phyloP scores from a whole-genome alignment of 2,797 vertebrate species.

The Chelonia mydas region DNA sequence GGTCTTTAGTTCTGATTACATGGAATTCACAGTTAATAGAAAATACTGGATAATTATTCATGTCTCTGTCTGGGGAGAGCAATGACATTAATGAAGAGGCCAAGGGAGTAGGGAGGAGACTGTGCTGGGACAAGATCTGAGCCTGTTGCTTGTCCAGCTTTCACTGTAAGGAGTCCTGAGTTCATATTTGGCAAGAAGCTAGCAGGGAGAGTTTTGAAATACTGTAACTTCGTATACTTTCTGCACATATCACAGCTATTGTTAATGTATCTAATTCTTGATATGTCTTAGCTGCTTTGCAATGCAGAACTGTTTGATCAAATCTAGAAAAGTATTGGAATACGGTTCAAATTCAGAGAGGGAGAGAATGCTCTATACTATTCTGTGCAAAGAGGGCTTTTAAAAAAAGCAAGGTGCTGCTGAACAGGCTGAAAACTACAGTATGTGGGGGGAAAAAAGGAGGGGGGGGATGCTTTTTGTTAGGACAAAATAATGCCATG shows the following conservation, averaged over 20 bases:
- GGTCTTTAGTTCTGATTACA: background rate
- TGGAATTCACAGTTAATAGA: background rate
- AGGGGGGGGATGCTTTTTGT: background rate
- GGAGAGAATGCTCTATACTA: background rate
- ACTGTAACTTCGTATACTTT: background rate
- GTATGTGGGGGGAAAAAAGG: background rate
- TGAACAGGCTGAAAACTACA: background rate
- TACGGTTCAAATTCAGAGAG: background rate
- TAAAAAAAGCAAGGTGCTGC: background rate
- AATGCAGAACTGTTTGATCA: background rate
- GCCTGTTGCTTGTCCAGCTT: background rate
- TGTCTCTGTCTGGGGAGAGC: background rate
- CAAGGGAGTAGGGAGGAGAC: background rate
- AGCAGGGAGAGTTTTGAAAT: background rate
- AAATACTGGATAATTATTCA: background rate
- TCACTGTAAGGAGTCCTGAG: background rate
- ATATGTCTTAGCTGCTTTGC: background rate
- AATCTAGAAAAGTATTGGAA: background rate
- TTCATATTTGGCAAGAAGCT: background rate
- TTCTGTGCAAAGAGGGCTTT: background rate
- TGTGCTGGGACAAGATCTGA: background rate
- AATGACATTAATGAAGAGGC: background rate
- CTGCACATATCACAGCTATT: background rate
- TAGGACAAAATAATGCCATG: background rate
- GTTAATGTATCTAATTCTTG: background rate